A percentile compares a stretch with the other conserved stretches of the same genome.
Evolutionary conservation across 1,140 invertebrate species (phyloP).

Genomic region (Luehdorfia chinensis): DNA sequence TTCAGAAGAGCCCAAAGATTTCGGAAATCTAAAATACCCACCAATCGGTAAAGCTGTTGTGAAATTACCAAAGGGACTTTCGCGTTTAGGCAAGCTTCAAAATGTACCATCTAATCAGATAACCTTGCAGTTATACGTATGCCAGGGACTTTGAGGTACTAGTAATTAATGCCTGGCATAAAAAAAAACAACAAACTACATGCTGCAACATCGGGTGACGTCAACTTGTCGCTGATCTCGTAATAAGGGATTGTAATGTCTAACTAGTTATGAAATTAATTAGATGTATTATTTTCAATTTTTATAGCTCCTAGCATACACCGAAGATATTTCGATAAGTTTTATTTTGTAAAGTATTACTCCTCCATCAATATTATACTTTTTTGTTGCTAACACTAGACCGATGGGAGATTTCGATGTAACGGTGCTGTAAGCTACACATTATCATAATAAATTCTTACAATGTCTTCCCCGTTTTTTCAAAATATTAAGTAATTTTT

Average conservation of each 20-base stretch:
- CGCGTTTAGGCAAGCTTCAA: conserved; percentile 15
- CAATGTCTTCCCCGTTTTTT: conserved; percentile 63
- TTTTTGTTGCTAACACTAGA: conserved; percentile 1
- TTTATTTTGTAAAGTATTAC: conserved; percentile 75
- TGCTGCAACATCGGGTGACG: conserved; percentile 54
- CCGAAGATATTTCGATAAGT: conserved; percentile 77
- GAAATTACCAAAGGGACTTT: conserved; percentile 59
- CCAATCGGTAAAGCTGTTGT: conserved; percentile 61
- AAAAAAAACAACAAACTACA: conserved; percentile 6
- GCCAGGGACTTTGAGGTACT: neutral
- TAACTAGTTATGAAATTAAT: conserved; percentile 77
- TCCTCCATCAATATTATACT: conserved; percentile 75
- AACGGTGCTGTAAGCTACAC: conserved; percentile 30
- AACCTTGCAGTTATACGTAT: too few species aligned
- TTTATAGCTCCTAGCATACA: conserved; percentile 76
- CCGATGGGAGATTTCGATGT: too few species aligned
- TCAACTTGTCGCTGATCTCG: conserved; percentile 71
- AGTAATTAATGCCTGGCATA: neutral
- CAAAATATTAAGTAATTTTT: conserved; percentile 21
- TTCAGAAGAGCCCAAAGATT: conserved; percentile 68
- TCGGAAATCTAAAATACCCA: conserved; percentile 58
- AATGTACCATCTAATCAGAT: conserved; percentile 1
- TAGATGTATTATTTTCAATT: conserved; percentile 77
- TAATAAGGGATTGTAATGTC: conserved; percentile 73
- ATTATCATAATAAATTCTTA: conserved; percentile 24